Evolutionary conservation across 2,113 vertebrate genomes (phyloP).

Genomic region (Suncus etruscus): DNA sequence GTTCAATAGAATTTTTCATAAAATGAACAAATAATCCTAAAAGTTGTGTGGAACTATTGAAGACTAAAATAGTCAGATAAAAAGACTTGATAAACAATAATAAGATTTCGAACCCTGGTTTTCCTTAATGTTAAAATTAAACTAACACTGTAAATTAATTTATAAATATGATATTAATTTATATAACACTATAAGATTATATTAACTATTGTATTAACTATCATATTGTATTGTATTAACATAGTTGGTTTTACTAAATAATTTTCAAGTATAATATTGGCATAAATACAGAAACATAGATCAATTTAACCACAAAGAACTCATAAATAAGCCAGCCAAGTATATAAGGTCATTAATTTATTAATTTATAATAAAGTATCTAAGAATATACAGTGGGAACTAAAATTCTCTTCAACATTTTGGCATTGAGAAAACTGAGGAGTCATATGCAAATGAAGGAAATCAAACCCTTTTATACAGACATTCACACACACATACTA

Average conservation of each 20-base stretch:
- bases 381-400: background rate
- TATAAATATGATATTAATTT: too few relatives aligned
- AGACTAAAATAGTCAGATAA: background rate
- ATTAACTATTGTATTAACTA: too few relatives aligned
- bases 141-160: too few relatives aligned
- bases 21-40: constrained; percentile 27
- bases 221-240: too few relatives aligned
- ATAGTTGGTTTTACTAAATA: too few relatives aligned
- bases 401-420: background rate
- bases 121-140: background rate
- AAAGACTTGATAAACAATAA: background rate
- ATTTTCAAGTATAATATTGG: background rate
- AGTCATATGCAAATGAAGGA: background rate
- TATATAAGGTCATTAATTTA: background rate
- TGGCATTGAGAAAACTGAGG: background rate
- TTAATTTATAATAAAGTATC: background rate
- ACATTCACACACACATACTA: background rate
- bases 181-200: too few relatives aligned
- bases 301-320: background rate
- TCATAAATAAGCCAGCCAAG: background rate
- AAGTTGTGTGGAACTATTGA: background rate
- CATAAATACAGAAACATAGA: background rate
- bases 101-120: background rate
- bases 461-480: background rate
- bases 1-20: background rate